Percentiles rank a stretch among this genome's conserved stretches.
phyloP scores from a whole-genome alignment of 1,140 invertebrate species.

The Drosophila sproati region DNA sequence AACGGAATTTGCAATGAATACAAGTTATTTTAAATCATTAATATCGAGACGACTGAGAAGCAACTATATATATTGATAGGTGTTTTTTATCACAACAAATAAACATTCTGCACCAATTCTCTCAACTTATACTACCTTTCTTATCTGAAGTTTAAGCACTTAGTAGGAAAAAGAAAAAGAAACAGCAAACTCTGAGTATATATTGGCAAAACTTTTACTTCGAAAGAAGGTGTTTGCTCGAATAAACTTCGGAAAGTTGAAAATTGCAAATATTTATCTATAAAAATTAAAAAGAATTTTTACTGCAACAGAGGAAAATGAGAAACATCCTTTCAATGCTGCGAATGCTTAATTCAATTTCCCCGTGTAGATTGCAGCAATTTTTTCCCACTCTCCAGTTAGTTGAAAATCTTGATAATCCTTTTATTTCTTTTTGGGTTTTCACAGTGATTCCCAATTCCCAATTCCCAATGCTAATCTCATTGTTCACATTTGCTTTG shows the following conservation, averaged over 20 bases:
- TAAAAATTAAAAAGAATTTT: slow-evolving; percentile 29
- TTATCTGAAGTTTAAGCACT: too few species aligned
- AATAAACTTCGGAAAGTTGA: slow-evolving; percentile 21
- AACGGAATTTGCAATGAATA: slow-evolving; percentile 8
- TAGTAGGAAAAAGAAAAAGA: not conserved
- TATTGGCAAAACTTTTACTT: slow-evolving; percentile 18
- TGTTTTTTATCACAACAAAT: not conserved
- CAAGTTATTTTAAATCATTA: slow-evolving; percentile 28
- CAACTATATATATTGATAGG: not conserved
- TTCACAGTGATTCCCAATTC: not conserved
- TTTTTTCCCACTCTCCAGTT: not conserved
- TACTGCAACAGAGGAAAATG: slow-evolving; percentile 5
- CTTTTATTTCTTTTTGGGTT: slow-evolving; percentile 1
- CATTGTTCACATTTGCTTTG: slow-evolving; percentile 54
- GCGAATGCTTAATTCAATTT: slow-evolving; percentile 14
- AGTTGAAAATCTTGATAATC: not conserved
- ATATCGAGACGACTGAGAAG: not conserved
- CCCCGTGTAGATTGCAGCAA: not conserved
- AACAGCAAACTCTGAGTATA: slow-evolving; percentile 10
- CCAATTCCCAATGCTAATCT: slow-evolving; percentile 35
- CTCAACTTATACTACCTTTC: too few species aligned
- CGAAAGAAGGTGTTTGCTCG: not conserved
- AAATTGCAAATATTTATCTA: slow-evolving; percentile 28
- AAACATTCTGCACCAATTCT: too few species aligned
- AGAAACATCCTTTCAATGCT: slow-evolving; percentile 2